These are phyloP conservation scores for Choristoneura fumiferana DNA, from an alignment of 1,140 invertebrate genomes.

Conservation along the genomic window DNA sequence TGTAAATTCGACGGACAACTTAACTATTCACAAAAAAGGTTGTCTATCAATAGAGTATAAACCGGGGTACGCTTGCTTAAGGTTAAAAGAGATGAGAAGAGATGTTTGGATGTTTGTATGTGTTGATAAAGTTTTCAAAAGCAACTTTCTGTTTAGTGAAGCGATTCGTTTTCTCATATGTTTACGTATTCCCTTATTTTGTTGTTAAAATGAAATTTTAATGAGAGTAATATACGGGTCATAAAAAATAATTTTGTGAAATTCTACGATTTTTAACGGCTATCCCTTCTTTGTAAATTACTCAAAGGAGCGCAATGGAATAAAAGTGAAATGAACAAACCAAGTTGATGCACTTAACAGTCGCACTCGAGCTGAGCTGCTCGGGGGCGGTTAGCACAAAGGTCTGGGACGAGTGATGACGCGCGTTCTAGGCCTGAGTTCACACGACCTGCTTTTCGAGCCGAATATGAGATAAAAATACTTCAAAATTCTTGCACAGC, in stretches of 20 bases:
- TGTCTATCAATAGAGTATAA: constrained; percentile 12
- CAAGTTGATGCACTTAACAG: constrained; percentile 1
- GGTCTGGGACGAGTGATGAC: not conserved
- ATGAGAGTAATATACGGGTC: too few species aligned
- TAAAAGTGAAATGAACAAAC: constrained; percentile 2
- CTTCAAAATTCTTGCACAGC: not conserved
- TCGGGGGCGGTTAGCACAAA: constrained; percentile 1
- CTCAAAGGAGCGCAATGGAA: not conserved
- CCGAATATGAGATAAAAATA: not conserved
- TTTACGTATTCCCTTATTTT: too few species aligned
- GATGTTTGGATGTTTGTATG: too few species aligned
- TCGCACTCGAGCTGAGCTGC: constrained; percentile 2
- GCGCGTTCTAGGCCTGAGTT: not conserved
- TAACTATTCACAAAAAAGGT: constrained; percentile 17
- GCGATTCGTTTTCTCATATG: too few species aligned
- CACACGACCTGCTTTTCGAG: not conserved
- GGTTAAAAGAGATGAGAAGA: not conserved
- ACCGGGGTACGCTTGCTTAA: not conserved
- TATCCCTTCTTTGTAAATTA: not conserved
- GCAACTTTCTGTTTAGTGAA: too few species aligned
- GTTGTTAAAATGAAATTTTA: too few species aligned
- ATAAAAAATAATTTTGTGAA: constrained; percentile 1
- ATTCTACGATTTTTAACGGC: not conserved
- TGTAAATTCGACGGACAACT: constrained; percentile 15
- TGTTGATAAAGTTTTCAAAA: too few species aligned